These are phyloP conservation scores for Chiloscyllium plagiosum DNA, from an alignment of 2,113 vertebrate genomes.

Conservation along the genomic window DNA sequence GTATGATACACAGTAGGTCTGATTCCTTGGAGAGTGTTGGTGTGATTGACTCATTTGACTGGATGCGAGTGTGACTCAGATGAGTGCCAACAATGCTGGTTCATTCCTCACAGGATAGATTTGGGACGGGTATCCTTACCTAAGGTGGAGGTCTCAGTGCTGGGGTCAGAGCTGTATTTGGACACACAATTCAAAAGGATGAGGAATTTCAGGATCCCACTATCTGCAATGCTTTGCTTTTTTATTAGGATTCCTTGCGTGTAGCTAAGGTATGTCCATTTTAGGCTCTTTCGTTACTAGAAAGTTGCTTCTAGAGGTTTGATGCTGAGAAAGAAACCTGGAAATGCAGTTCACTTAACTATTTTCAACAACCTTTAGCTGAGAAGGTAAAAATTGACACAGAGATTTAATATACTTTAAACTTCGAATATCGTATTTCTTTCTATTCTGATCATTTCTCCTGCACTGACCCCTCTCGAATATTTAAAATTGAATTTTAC, in stretches of 20 bases:
- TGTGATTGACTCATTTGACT: too few species aligned
- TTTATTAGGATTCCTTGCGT: background rate
- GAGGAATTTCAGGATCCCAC: background rate
- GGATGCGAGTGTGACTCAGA: too few species aligned
- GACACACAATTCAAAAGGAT: too few species aligned
- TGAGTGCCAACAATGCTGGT: too few species aligned
- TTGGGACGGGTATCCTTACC: too few species aligned
- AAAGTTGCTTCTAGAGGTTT: background rate
- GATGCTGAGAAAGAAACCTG: background rate
- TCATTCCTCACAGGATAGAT: too few species aligned
- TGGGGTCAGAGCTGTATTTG: too few species aligned
- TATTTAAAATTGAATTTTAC: background rate
- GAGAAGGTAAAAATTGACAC: background rate
- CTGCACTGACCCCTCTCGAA: background rate
- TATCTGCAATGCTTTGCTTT: background rate
- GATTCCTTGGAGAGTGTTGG: too few species aligned
- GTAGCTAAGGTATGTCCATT: background rate
- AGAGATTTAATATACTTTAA: background rate
- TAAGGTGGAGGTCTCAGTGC: too few species aligned
- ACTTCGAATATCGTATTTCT: background rate
- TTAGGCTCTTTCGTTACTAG: background rate
- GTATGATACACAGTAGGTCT: too few species aligned
- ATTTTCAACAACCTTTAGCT: background rate
- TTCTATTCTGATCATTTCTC: background rate
- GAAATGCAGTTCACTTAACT: background rate